Evolutionary conservation across 2,113 vertebrate genomes (phyloP), one percentile per base, ranked within the genome.

Genomic region (Cyprinus carpio): DNA sequence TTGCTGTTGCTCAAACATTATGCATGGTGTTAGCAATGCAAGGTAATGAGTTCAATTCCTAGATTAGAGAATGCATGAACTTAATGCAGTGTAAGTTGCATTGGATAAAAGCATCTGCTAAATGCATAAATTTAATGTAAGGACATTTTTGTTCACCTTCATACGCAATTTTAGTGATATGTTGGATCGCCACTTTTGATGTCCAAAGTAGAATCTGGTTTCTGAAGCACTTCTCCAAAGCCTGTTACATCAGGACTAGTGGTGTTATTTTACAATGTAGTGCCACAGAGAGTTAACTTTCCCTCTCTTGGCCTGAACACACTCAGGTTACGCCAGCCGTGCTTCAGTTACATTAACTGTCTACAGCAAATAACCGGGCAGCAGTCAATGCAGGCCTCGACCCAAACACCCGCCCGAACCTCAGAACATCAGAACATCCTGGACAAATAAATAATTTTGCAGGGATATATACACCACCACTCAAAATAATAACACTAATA

Each of bases 281-380:
- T 84, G 87, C 85, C 58, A 89, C 93, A 90, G 90, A 90, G 88
- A 81, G 64, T 86, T 87, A 60, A 51, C 90, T 86, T 89, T n/a
- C 18, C 86, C 88, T 88, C 87, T 82, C 83, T 86, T 88, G 84
- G 86, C 87, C 87, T 85, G 87, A 86, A 88, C 51, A 85, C 86
- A 90, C 92, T 94, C 93, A 75, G 86, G 91, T 95, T 94, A 93
- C 92, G 85, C 49, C 29, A 74, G 84, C 62, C 88, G 84, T 87
- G 90, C 82, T 91, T 93, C 89, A 93, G 91, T 91, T 88, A 91
- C 90, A 89, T 89, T 84, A 89, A 92, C 92, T 94, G 93, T 94
- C 84, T 89, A 88, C 46, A 87, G 84, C 88, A 89, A 91, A 89
- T 91, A 86, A 93, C 91, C 83, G 89, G 85, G 90, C 89, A 90